Base-by-base conservation (phyloP, 1,140 invertebrate genomes). In the Formica selysi region DNA sequence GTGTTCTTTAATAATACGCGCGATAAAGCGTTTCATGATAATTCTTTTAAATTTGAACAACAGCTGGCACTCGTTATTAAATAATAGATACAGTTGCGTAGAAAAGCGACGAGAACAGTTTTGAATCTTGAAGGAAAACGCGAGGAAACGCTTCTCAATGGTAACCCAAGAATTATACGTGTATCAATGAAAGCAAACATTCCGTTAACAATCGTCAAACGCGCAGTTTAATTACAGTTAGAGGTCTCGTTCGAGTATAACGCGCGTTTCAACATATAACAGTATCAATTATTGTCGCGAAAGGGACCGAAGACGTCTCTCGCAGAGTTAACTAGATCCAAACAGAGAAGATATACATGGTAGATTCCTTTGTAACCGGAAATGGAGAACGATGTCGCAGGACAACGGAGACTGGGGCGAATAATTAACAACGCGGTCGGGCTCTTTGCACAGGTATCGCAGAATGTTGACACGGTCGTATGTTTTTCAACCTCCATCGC, bases 361-460 rank as follows among this genome's bases (percentile, higher is more conserved):
- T 29, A 26, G 13, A 19, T 61, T 73, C 68, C 79, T 83, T 83
- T 83, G 79, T 83, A 61, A 74, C 68, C 79, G 68, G 79, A 83
- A 83, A 74, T 83, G 68, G n/a, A 73, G 29, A 26, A 71, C 44
- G 16, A 73, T 22, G 36, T 38, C 79, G 54, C 54, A 22, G 41
- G 19, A 81, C 67, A 81, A 73, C 22, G 26, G 51, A 51, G 48
- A 48, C 54, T 11, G 38, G 26, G 38, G 68, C 68, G 79, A 83
- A 83, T 83, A 83, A 83, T 83, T 83, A 83, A 83, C 68, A 26
- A 81, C 57, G 32, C 8, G n/a, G 26, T n/a, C 13, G 51, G 26
- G 26, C 51, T 19, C 67, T 71, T 59, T 83, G 22, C 64, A 22
- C 16, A 16, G 38, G 51, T 62, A 48, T n/a, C 76, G 29, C 29